phyloP scores from a whole-genome alignment of 2,888 invertebrate genomes.

The Cheilosia vulpina region DNA sequence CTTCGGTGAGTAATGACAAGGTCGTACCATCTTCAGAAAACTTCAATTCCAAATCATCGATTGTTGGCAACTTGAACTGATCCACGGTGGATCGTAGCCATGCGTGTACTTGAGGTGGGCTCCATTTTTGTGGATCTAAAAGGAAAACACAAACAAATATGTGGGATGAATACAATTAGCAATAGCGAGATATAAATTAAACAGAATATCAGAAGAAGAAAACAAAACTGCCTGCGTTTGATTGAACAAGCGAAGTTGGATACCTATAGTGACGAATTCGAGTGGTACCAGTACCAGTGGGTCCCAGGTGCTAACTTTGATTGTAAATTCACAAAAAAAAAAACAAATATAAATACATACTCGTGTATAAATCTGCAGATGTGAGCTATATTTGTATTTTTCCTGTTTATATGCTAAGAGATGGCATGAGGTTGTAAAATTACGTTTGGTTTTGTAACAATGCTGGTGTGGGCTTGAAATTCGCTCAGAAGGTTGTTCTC shows the following conservation, averaged over 20 bases:
- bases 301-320: conserved; percentile 52
- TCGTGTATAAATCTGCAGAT: conserved; percentile 1
- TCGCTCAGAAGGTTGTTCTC: neutral
- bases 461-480: neutral
- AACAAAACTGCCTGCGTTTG: neutral
- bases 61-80: conserved; percentile 90
- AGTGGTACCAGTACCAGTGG: conserved; percentile 60
- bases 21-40: conserved; percentile 92
- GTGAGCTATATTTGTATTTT: neutral
- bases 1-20: conserved; percentile 91
- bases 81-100: conserved; percentile 95
- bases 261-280: conserved; percentile 14
- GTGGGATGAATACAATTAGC: neutral
- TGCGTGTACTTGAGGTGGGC: conserved; percentile 91
- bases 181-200: neutral
- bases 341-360: neutral
- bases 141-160: conserved; percentile 1
- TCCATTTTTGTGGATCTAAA: conserved; percentile 95
- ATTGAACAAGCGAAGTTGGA: neutral
- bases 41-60: conserved; percentile 89
- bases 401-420: conserved; percentile 25
- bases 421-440: conserved; percentile 20
- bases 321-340: conserved; percentile 20
- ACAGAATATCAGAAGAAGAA: neutral
- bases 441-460: neutral